Percentiles rank a stretch among this genome's conserved stretches.
Conservation (phyloP, 2,888 invertebrate genomes). For the Sisyra terminalis region DNA sequence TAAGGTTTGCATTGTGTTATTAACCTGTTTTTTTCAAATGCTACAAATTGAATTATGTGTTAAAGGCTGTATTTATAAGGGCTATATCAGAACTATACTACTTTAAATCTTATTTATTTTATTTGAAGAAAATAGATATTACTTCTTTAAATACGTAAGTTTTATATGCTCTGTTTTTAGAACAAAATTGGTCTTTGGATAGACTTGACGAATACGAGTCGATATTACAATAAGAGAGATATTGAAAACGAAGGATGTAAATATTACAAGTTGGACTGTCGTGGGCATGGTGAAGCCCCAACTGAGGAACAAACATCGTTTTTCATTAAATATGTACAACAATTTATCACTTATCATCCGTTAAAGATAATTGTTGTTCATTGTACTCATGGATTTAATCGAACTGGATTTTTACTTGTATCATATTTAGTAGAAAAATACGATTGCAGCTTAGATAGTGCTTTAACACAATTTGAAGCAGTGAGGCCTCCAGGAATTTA, state of each 20-base stretch:
- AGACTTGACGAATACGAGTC: slow-evolving; percentile 85
- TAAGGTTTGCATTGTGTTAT: background rate
- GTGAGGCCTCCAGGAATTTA: slow-evolving; percentile 87
- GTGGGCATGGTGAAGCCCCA: slow-evolving; percentile 89
- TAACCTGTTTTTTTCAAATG: slow-evolving; percentile 2
- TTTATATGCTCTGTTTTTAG: slow-evolving; percentile 28
- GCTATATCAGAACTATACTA: too few species aligned
- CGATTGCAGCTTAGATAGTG: slow-evolving; percentile 73
- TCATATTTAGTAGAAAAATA: slow-evolving; percentile 77
- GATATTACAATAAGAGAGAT: slow-evolving; percentile 78
- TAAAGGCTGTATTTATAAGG: too few species aligned
- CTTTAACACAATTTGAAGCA: slow-evolving; percentile 57
- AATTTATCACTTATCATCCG: slow-evolving; percentile 66
- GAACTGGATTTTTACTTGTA: slow-evolving; percentile 89
- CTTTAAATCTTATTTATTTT: too few species aligned
- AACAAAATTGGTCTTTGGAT: slow-evolving; percentile 87
- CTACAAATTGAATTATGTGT: too few species aligned
- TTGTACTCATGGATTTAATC: slow-evolving; percentile 97
- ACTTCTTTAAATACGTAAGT: background rate
- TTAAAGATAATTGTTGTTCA: slow-evolving; percentile 69
- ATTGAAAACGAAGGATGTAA: slow-evolving; percentile 60
- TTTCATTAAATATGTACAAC: slow-evolving; percentile 69
- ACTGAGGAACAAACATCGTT: slow-evolving; percentile 61
- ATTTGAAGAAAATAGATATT: too few species aligned
- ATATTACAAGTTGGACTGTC: slow-evolving; percentile 79